phyloP scores from a whole-genome alignment of 30 jellyfish, hydroid and myxozoan species.

The Catostylus mosaicus region DNA sequence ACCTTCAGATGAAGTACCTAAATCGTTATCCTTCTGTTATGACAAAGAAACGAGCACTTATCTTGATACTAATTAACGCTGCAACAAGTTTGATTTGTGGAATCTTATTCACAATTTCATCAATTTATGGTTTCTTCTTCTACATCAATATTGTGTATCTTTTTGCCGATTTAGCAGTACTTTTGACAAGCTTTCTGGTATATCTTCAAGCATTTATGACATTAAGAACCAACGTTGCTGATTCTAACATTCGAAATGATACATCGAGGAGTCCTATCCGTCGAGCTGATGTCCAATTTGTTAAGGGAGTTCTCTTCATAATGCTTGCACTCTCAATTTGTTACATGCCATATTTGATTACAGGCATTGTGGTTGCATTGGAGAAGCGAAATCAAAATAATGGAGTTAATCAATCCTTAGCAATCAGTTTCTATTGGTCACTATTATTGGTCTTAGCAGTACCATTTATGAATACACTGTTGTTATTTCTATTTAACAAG shows the following conservation, averaged over 20 bases:
- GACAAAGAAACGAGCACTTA: slow-evolving; percentile 19
- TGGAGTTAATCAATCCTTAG: background rate
- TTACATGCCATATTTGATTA: background rate
- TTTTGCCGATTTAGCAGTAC: background rate
- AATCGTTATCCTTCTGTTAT: slow-evolving; percentile 14
- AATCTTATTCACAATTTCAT: background rate
- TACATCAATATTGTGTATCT: background rate
- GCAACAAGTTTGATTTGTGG: background rate
- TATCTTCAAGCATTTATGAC: slow-evolving; percentile 9
- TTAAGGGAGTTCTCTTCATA: slow-evolving; percentile 2
- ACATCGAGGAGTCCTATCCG: background rate
- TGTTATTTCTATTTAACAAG: background rate
- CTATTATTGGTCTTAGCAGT: background rate
- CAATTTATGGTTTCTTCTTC: slow-evolving; percentile 5
- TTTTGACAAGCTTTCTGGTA: background rate
- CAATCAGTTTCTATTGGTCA: background rate
- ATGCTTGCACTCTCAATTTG: background rate
- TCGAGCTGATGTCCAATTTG: background rate
- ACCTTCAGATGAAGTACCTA: slow-evolving; percentile 32
- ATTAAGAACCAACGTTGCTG: slow-evolving; percentile 3
- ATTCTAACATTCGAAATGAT: background rate
- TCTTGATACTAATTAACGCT: background rate
- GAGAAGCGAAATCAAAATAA: no score
- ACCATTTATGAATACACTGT: background rate
- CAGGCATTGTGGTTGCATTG: background rate